A percentile compares a stretch with the other conserved stretches of the same genome.
These are phyloP conservation scores for Podargus strigoides DNA, from an alignment of 2,797 vertebrate genomes.

Conservation along the genomic window DNA sequence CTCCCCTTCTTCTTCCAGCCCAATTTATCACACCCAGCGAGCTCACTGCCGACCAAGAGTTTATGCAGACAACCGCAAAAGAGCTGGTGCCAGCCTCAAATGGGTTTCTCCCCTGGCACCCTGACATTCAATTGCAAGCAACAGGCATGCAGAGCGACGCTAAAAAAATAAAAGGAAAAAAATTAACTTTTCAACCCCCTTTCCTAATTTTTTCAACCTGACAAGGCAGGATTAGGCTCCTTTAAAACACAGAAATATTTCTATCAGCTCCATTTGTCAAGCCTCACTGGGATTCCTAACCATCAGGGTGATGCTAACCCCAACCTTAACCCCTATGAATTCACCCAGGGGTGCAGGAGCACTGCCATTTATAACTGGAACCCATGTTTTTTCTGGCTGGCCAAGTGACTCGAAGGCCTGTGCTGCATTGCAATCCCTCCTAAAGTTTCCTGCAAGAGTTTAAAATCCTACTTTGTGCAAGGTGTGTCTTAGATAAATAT, in stretches of 20 bases:
- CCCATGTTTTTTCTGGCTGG: not conserved
- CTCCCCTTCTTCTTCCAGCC: slow-evolving; percentile 44
- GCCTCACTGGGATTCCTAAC: not conserved
- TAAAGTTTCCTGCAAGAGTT: not conserved
- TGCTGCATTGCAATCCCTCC: accelerated
- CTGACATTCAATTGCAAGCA: slow-evolving; percentile 79
- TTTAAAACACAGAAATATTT: not conserved
- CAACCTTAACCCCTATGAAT: not conserved
- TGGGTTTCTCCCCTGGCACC: slow-evolving; percentile 83
- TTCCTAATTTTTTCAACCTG: not conserved
- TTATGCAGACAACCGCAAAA: slow-evolving; percentile 74
- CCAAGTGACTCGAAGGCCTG: not conserved
- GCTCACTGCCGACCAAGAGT: slow-evolving; percentile 68
- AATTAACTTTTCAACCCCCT: not conserved
- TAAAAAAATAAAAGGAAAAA: not conserved
- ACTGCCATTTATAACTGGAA: not conserved
- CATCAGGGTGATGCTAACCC: not conserved
- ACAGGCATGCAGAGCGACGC: slow-evolving; percentile 68
- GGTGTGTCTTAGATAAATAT: no score
- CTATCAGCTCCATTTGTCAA: not conserved
- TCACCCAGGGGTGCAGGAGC: not conserved
- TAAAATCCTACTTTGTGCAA: not conserved
- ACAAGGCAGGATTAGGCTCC: not conserved
- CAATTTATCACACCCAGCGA: slow-evolving; percentile 61
- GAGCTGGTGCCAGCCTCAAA: slow-evolving; percentile 81